These are phyloP conservation scores for Aspidapion aeneum DNA, from an alignment of 2,888 invertebrate genomes.

Conservation along the genomic window DNA sequence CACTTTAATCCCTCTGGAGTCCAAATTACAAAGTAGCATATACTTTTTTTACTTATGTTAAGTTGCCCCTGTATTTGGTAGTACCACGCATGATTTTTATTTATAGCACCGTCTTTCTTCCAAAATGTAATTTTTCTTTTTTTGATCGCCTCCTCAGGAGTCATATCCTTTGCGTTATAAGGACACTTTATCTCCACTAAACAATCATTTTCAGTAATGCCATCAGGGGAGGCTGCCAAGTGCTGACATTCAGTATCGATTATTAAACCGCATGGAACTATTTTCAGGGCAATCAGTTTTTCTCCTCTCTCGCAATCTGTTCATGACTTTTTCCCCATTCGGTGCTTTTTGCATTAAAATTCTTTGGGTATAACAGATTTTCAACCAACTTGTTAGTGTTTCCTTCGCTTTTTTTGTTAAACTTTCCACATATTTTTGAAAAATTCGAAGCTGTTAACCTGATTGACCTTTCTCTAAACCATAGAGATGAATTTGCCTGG, in stretches of 20 bases:
- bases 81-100: slow-evolving; percentile 5
- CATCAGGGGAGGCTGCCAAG: neutral
- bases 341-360: no score
- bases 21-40: slow-evolving; percentile 11
- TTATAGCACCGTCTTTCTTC: neutral
- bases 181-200: neutral
- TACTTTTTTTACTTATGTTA: neutral
- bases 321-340: no score
- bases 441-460: no score
- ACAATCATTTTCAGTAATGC: neutral
- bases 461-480: no score
- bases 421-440: no score
- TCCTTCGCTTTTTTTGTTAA: no score
- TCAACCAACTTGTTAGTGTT: no score
- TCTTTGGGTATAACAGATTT: no score
- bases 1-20: neutral
- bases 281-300: neutral
- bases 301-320: no score
- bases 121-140: neutral
- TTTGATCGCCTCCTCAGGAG: neutral
- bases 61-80: slow-evolving; percentile 11
- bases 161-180: neutral
- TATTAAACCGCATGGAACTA: neutral
- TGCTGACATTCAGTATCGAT: neutral
- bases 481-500: no score